Conservation (phyloP, 2,888 invertebrate genomes). For the Caenorhabditis uteleia region DNA sequence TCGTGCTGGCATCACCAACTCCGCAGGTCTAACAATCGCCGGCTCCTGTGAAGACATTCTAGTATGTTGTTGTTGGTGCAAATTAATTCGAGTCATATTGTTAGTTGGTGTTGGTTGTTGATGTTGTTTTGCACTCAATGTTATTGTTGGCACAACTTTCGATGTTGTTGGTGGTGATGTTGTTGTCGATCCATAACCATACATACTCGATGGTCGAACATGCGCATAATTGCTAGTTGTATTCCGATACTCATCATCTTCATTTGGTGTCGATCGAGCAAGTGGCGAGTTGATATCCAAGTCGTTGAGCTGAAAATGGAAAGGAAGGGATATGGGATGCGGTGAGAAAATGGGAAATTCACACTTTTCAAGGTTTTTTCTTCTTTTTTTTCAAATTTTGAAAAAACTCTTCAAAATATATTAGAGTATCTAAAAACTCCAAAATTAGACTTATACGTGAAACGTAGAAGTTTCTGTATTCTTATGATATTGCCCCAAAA, state of each 20-base stretch:
- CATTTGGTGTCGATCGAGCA: conserved; percentile 35
- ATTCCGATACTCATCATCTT: conserved; percentile 18
- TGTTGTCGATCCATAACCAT: conserved; percentile 16
- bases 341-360: background rate
- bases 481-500: no score
- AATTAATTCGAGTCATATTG: conserved; percentile 4
- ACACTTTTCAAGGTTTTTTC: no score
- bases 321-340: conserved; percentile 4
- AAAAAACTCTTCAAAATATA: no score
- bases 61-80: conserved; percentile 20
- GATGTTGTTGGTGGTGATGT: conserved; percentile 14
- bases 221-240: conserved; percentile 2
- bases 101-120: conserved; percentile 5
- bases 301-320: conserved; percentile 24
- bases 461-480: no score
- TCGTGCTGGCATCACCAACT: conserved; percentile 30
- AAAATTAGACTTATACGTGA: no score
- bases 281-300: conserved; percentile 31
- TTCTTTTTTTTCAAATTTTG: no score
- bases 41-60: conserved; percentile 31
- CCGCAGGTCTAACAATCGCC: conserved; percentile 38
- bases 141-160: conserved; percentile 13
- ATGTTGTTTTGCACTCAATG: background rate
- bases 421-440: no score
- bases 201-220: conserved; percentile 30